A percentile compares a stretch with the other conserved stretches of the same genome.
These are phyloP conservation scores for Mayetiola destructor DNA, from an alignment of 2,888 invertebrate species.

Conservation along the genomic window DNA sequence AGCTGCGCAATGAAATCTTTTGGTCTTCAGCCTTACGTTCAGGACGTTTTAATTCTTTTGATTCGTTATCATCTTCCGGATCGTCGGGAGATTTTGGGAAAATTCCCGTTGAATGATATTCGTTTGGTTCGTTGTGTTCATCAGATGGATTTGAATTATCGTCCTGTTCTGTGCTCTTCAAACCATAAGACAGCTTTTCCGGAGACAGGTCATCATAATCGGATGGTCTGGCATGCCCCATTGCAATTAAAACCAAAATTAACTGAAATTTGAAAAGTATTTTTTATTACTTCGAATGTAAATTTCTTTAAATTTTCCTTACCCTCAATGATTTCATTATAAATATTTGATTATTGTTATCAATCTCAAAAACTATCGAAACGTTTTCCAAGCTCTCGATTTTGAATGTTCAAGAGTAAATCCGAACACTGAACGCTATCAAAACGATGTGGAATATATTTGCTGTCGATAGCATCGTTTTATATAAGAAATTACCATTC, in stretches of 20 bases:
- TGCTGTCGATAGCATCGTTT: not conserved
- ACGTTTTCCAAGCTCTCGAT: not conserved
- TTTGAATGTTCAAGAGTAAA: not conserved
- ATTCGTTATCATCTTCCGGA: not conserved
- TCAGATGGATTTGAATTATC: not conserved
- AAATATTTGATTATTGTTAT: not conserved
- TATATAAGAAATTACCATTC: not conserved
- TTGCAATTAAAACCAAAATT: not conserved
- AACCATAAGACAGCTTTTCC: not conserved
- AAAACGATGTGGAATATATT: not conserved
- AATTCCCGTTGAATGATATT: not conserved
- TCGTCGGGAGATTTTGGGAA: not conserved
- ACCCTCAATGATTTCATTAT: not conserved
- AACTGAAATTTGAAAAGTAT: not conserved
- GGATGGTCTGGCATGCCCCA: not conserved
- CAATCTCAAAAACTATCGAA: not conserved
- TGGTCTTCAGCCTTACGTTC: not conserved
- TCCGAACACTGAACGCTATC: too few relatives aligned
- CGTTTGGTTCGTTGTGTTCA: not conserved
- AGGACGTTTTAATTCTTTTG: not conserved
- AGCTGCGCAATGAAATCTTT: not conserved
- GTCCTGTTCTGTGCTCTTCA: not conserved
- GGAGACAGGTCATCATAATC: not conserved
- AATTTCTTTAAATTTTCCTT: not conserved
- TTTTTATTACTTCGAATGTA: not conserved